Base-by-base conservation (phyloP, 2,888 invertebrate species). In the Eupsilia transversa region DNA sequence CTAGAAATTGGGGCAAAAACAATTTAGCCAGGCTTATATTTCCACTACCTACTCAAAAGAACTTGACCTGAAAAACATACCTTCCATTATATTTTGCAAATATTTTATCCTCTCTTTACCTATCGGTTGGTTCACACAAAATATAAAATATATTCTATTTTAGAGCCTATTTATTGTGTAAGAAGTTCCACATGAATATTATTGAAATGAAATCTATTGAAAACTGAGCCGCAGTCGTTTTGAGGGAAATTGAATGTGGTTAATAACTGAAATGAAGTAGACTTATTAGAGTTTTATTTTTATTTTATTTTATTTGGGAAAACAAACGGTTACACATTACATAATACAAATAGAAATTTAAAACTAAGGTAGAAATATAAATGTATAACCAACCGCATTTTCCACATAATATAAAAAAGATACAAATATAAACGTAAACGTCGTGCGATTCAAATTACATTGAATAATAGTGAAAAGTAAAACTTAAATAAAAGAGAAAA, bases 141-240 rank as follows among this genome's bases (percentile, higher is more conserved):
- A 60, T 66, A 30, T 65, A 71, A n/a, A n/a, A n/a, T n/a, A n/a
- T n/a, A n/a, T 70, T 67, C 54, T 43, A 81, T 69, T 70, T 74
- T 70, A 74, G 38, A 59, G 23, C 30, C 35, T 54, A 67, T 83
- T 73, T 54, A 70, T 72, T 66, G 69, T 69, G n/a, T 46, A 46
- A 14, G n/a, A 43, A 63, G 49, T 66, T 30, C 38, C 61, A 69
- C 30, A 5, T 69, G 65, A 72, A 72, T 80, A 65, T 64, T 65
- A 71, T 72, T 83, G 23, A 54, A 72, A 52, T n/a, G 23, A 74
- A 74, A 46, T 64, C 59, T 65, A 68, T 80, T 70, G 76, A 72
- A 84, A 72, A 77, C 66, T 65, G 60, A 70, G 41, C 71, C 65
- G 54, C 60, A 49, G n/a, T 69, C 35, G 27, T 72, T 67, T 35